Conservation (phyloP, 1,140 invertebrate species). For the Drosophila trapezifrons region DNA sequence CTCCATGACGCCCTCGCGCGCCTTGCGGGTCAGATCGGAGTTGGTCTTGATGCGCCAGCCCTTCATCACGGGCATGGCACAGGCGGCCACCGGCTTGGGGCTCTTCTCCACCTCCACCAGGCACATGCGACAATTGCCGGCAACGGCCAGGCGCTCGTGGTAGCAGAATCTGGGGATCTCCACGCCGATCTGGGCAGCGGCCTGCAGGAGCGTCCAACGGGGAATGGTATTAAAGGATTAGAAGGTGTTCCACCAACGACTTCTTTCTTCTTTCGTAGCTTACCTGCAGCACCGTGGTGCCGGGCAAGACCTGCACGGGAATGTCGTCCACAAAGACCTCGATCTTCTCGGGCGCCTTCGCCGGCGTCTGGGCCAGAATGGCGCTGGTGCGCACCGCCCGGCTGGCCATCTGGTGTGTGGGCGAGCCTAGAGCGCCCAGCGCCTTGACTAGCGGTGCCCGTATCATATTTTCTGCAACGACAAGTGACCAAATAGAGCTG, state of each 20-base stretch:
- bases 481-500: constrained; percentile 37
- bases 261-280: no score
- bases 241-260: background rate
- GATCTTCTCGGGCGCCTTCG: constrained; percentile 90
- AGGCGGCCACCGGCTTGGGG: constrained; percentile 98
- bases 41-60: constrained; percentile 98
- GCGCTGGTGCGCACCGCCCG: constrained; percentile 82
- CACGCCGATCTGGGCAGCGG: constrained; percentile 96
- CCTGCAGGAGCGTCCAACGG: constrained; percentile 85
- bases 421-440: constrained; percentile 80
- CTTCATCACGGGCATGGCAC: constrained; percentile 99
- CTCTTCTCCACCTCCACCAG: constrained; percentile 99
- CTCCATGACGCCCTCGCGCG: constrained; percentile 99
- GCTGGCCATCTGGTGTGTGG: constrained; percentile 79
- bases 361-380: constrained; percentile 83
- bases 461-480: constrained; percentile 81
- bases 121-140: constrained; percentile 99
- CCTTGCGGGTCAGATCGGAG: constrained; percentile 96
- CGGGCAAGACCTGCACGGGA: constrained; percentile 96
- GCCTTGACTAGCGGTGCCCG: constrained; percentile 83
- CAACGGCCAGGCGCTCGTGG: constrained; percentile 98
- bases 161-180: constrained; percentile 99
- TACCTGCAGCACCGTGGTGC: constrained; percentile 99
- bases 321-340: constrained; percentile 99
- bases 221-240: background rate